Conservation (phyloP, 1,140 invertebrate species). For the Vanessa atalanta region DNA sequence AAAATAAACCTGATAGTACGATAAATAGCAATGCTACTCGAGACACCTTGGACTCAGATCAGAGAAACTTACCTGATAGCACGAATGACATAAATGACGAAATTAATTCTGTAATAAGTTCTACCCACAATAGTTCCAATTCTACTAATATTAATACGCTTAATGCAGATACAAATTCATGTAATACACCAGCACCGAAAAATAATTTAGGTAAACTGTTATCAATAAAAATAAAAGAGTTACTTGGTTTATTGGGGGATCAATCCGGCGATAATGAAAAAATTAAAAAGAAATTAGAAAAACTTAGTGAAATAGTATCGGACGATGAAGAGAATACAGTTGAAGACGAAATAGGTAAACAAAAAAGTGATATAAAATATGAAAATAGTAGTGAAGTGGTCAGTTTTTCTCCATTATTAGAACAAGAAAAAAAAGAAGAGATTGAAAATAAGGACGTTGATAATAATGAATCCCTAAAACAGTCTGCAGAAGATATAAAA, state of each 20-base stretch:
- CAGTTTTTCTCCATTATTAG: neutral
- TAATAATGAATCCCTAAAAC: neutral
- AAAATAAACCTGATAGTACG: constrained; percentile 61
- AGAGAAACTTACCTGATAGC: constrained; percentile 52
- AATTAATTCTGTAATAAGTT: constrained; percentile 57
- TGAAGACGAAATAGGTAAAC: constrained; percentile 14
- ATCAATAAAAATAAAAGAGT: constrained; percentile 71
- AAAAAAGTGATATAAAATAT: neutral
- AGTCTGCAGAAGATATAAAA: neutral
- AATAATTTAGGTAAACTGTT: constrained; percentile 64
- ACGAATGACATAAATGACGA: constrained; percentile 54
- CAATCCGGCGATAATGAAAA: constrained; percentile 64
- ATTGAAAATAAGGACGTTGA: neutral
- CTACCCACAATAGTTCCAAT: constrained; percentile 48
- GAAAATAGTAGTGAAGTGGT: neutral
- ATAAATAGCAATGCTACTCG: constrained; percentile 41
- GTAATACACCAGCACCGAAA: constrained; percentile 33
- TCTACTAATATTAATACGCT: constrained; percentile 38
- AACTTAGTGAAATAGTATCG: constrained; percentile 68
- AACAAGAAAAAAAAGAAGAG: neutral
- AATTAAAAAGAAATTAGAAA: constrained; percentile 71
- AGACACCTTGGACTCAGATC: constrained; percentile 22
- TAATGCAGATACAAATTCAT: constrained; percentile 28
- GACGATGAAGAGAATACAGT: constrained; percentile 39
- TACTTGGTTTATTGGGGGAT: constrained; percentile 58